A percentile compares a stretch with the other conserved stretches of the same genome.
Conservation (phyloP, 2,888 invertebrate species). For the Himalopsyche anomala region DNA sequence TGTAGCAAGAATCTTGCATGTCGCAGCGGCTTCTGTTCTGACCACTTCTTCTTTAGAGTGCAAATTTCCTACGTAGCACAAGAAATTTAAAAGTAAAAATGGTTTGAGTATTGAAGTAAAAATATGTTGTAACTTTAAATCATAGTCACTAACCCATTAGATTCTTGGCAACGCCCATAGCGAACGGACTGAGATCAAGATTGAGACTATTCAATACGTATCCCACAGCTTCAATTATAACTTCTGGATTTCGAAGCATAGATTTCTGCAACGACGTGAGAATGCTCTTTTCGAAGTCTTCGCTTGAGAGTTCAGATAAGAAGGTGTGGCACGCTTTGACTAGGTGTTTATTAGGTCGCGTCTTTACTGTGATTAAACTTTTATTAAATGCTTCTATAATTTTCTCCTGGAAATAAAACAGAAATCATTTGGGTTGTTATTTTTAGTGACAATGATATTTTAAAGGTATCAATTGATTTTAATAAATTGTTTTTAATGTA, state of each 20-base stretch:
- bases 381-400: slow-evolving; percentile 85
- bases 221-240: slow-evolving; percentile 88
- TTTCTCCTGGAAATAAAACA: slow-evolving; percentile 67
- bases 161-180: slow-evolving; percentile 87
- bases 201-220: slow-evolving; percentile 83
- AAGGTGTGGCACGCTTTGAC: slow-evolving; percentile 82
- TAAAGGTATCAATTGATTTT: too few relatives aligned
- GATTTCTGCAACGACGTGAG: slow-evolving; percentile 93
- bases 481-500: too few relatives aligned
- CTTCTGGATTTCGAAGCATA: slow-evolving; percentile 95
- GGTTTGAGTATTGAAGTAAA: background rate
- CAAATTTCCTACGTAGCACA: slow-evolving; percentile 80
- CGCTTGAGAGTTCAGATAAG: slow-evolving; percentile 78
- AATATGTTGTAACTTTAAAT: slow-evolving; percentile 29
- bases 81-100: background rate
- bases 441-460: too few relatives aligned
- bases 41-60: slow-evolving; percentile 90
- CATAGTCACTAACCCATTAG: slow-evolving; percentile 80
- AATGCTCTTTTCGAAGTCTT: slow-evolving; percentile 84
- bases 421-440: background rate
- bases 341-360: slow-evolving; percentile 82
- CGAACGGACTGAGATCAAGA: slow-evolving; percentile 87
- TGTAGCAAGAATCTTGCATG: slow-evolving; percentile 82
- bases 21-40: slow-evolving; percentile 84
- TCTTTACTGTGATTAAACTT: slow-evolving; percentile 86